Percentiles rank a stretch among this genome's conserved stretches.
Evolutionary conservation across 2,888 invertebrate genomes (phyloP).

Genomic region (Lasius fuliginosus): DNA sequence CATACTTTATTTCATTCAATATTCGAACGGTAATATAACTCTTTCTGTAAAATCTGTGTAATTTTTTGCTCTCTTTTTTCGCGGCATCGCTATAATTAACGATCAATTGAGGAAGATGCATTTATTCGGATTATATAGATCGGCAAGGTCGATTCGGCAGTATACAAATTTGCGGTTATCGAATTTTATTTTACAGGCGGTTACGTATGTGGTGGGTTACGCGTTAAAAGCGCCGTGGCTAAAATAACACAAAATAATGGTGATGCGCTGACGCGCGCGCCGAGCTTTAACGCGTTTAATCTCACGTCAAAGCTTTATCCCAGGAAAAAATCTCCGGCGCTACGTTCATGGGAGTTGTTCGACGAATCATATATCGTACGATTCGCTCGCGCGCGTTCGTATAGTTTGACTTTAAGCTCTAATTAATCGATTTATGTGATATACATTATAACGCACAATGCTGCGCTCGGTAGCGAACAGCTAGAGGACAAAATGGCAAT

Average conservation of each 20-base stretch:
- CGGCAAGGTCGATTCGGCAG: slow-evolving; percentile 56
- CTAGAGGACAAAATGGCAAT: slow-evolving; percentile 35
- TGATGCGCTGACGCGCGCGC: slow-evolving; percentile 12
- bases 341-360: neutral
- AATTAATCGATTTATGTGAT: slow-evolving; percentile 60
- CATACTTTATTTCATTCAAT: neutral
- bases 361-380: neutral
- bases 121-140: slow-evolving; percentile 47
- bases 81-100: slow-evolving; percentile 12
- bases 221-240: slow-evolving; percentile 60
- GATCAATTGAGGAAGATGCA: slow-evolving; percentile 36
- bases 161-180: slow-evolving; percentile 69
- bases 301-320: slow-evolving; percentile 47
- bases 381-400: neutral
- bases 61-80: neutral
- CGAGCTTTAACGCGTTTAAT: slow-evolving; percentile 54
- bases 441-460: slow-evolving; percentile 11
- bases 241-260: slow-evolving; percentile 57
- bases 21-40: neutral
- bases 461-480: slow-evolving; percentile 23
- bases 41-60: neutral
- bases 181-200: slow-evolving; percentile 56
- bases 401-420: slow-evolving; percentile 61
- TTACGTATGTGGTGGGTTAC: neutral
- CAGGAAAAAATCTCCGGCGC: slow-evolving; percentile 2